Percentiles rank a stretch among this genome's conserved stretches.
Conservation (phyloP, 2,797 vertebrate genomes). For the Poecile montanus region DNA sequence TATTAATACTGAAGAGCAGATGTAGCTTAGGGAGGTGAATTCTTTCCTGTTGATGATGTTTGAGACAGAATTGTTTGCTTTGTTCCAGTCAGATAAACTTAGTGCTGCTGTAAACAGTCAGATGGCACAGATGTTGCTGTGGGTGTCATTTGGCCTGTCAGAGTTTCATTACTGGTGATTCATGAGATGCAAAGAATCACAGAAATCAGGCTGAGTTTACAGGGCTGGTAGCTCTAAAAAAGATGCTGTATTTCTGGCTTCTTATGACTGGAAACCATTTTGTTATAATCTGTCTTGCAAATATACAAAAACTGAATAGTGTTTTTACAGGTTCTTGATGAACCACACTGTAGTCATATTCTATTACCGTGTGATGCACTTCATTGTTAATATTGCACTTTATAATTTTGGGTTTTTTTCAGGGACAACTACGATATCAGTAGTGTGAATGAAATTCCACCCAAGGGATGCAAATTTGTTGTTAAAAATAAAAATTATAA, state of each 20-base stretch:
- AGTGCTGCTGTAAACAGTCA: conserved; percentile 26
- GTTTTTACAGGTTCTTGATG: background rate
- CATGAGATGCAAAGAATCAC: conserved; percentile 17
- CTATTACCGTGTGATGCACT: background rate
- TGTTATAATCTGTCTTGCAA: background rate
- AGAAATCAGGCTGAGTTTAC: background rate
- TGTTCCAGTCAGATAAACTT: conserved; percentile 39
- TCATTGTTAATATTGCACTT: background rate
- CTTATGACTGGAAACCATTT: background rate
- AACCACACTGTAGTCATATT: background rate
- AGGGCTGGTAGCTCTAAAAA: background rate
- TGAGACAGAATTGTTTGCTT: conserved; percentile 45
- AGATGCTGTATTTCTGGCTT: background rate
- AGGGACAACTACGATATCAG: background rate
- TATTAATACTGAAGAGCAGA: background rate
- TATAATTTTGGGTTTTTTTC: background rate
- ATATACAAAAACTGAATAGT: background rate
- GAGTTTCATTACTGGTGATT: conserved; percentile 51
- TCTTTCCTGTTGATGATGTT: conserved; percentile 13
- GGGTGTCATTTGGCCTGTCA: conserved; percentile 28
- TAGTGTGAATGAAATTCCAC: background rate
- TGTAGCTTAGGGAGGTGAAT: background rate
- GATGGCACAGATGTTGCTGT: conserved; percentile 17
- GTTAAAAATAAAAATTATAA: background rate
- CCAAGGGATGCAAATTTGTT: background rate